Base-by-base conservation (phyloP, 2,797 vertebrate genomes). In the Leptodactylus fallax region DNA sequence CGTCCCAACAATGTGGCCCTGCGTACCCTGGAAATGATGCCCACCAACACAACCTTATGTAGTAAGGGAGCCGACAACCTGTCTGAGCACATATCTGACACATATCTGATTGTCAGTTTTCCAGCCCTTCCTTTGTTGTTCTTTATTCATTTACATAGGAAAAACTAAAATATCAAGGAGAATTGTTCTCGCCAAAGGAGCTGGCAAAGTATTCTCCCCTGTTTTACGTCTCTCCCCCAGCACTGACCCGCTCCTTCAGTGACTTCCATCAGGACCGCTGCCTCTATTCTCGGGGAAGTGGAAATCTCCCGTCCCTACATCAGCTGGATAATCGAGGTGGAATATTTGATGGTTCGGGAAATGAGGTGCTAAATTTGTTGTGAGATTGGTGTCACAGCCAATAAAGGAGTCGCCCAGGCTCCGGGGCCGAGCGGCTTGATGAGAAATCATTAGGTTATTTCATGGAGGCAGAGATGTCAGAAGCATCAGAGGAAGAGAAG, bases 311-410 rank as follows among this genome's bases (percentile, higher is more conserved):
- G 36, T 90, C 81, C 90, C 79, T 49, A 60, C 79, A 65, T 56
- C 90, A 58, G 14, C 88, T 89, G 92, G 90, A 91, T 93, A 92
- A 94, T 91, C 71, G 86, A 93, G 93, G 90, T 88, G 92, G 92
- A 92, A 94, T 94, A 92, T 92, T 92, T 91, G 92, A 92, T 92
- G 4, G 3, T 91, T 90, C 55, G 74, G 93, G 92, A 94, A 94
- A 92, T 78, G 85, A 93, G 93, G 91, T 91, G 92, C 92, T 94
- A 91, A 91, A 92, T 94, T 92, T 94, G 91, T 90, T 90, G 93
- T 91, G 92, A 93, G 94, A 92, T 92, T 90, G 92, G 92, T 93
- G 94, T 93, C 93, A 92, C 86, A 88, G 87, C 89, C 79, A 91
- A 92, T 92, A 91, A 91, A 76, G 78, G 89, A 86, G 80, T 58